phyloP scores from a whole-genome alignment of 1,140 invertebrate genomes.

The Leptopilina clavipes region DNA sequence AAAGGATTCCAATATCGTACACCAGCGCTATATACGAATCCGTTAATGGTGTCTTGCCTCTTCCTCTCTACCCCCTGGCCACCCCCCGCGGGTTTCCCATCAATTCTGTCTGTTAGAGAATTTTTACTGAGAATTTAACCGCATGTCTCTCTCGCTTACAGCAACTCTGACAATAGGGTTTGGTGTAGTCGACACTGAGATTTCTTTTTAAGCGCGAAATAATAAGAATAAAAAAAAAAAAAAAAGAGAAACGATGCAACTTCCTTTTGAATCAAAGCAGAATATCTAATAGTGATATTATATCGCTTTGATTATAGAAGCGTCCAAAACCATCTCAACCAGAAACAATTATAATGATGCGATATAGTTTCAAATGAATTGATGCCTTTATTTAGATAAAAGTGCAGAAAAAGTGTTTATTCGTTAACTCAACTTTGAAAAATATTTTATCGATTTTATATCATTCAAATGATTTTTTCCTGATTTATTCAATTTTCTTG shows the following conservation, averaged over 20 bases:
- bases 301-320: slow-evolving; percentile 43
- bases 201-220: neutral
- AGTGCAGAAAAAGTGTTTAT: neutral
- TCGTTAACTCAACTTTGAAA: no score
- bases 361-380: no score
- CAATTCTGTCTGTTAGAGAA: slow-evolving; percentile 25
- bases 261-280: slow-evolving; percentile 37
- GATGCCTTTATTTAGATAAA: neutral
- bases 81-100: neutral
- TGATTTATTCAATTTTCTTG: no score
- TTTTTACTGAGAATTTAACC: slow-evolving; percentile 33
- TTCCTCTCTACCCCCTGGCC: slow-evolving; percentile 13
- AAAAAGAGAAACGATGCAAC: slow-evolving; percentile 4
- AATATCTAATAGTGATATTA: slow-evolving; percentile 38
- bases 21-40: slow-evolving; percentile 18
- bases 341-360: neutral
- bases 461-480: no score
- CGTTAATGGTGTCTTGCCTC: slow-evolving; percentile 45
- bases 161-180: neutral
- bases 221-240: no score
- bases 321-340: slow-evolving; percentile 10
- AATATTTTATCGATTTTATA: no score
- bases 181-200: neutral
- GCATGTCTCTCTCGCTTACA: neutral
- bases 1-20: slow-evolving; percentile 48